Percentiles rank a stretch among this genome's conserved stretches.
phyloP scores from a whole-genome alignment of 53 echinoderm and acorn worm species.

The Astropecten irregularis region DNA sequence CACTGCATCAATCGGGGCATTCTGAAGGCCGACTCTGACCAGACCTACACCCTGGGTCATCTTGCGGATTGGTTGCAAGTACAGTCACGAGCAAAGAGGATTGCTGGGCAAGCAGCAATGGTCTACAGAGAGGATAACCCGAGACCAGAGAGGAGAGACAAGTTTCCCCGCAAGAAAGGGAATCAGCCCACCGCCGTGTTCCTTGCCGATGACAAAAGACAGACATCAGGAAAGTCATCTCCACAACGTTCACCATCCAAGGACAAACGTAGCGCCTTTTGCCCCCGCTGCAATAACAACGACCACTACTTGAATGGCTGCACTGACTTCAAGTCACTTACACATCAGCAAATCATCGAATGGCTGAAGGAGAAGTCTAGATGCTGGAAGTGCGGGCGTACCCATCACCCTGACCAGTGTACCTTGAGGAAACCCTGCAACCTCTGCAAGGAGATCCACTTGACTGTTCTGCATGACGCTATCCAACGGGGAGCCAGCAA shows the following conservation, averaged over 20 bases:
- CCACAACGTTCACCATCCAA: too few species aligned
- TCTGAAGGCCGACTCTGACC: not conserved
- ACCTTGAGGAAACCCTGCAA: too few species aligned
- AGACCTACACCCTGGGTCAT: not conserved
- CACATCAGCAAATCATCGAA: not conserved
- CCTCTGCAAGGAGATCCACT: slow-evolving; percentile 24
- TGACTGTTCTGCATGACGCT: slow-evolving; percentile 12
- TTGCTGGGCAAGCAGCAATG: too few species aligned
- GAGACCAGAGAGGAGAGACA: too few species aligned
- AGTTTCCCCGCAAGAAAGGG: too few species aligned
- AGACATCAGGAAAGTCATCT: not conserved
- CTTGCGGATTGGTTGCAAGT: too few species aligned
- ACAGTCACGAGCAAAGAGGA: too few species aligned
- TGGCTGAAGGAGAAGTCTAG: not conserved
- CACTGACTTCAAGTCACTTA: not conserved
- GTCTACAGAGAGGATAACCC: too few species aligned
- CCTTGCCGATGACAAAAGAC: not conserved
- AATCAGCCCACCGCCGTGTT: not conserved
- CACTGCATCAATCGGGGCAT: not conserved
- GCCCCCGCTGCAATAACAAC: too few species aligned
- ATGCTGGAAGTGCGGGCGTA: slow-evolving; percentile 3
- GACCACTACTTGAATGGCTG: too few species aligned
- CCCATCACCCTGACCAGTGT: too few species aligned
- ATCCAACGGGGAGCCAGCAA: not conserved
- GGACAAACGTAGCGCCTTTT: too few species aligned